Percentiles rank a stretch among this genome's conserved stretches.
Conservation (phyloP, 2,888 invertebrate genomes). For the Leptogaster cylindrica region DNA sequence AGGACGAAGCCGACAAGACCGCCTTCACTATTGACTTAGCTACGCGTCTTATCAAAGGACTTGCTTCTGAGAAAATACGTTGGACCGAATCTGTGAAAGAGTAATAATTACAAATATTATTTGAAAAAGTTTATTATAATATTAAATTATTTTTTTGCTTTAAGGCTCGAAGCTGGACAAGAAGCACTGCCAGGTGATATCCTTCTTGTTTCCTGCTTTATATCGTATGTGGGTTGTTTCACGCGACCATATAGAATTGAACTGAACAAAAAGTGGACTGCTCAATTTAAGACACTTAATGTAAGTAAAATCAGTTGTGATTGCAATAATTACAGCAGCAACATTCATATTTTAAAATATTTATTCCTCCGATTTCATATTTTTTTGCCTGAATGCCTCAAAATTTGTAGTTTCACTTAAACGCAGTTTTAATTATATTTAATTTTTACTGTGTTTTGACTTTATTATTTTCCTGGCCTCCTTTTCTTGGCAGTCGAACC, state of each 20-base stretch:
- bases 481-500: too few relatives aligned
- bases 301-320: too few relatives aligned
- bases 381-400: background rate
- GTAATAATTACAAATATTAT: constrained; percentile 57
- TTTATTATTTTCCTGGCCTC: too few relatives aligned
- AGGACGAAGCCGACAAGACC: constrained; percentile 91
- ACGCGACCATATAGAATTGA: constrained; percentile 81
- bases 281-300: constrained; percentile 73
- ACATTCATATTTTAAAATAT: background rate
- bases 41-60: constrained; percentile 87
- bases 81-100: constrained; percentile 74
- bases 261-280: constrained; percentile 80
- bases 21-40: constrained; percentile 88
- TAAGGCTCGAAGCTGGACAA: constrained; percentile 72
- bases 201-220: constrained; percentile 86
- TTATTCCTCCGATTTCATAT: background rate
- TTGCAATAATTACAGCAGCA: background rate
- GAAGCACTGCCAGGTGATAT: constrained; percentile 88
- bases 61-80: constrained; percentile 89
- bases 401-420: too few relatives aligned
- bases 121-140: background rate
- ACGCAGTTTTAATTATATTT: too few relatives aligned
- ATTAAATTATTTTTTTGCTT: background rate
- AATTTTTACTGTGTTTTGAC: too few relatives aligned
- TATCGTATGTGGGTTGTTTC: constrained; percentile 94